A percentile compares a stretch with the other conserved stretches of the same genome.
Conservation (phyloP, 2,888 invertebrate species). For the Drosophila affinis region DNA sequence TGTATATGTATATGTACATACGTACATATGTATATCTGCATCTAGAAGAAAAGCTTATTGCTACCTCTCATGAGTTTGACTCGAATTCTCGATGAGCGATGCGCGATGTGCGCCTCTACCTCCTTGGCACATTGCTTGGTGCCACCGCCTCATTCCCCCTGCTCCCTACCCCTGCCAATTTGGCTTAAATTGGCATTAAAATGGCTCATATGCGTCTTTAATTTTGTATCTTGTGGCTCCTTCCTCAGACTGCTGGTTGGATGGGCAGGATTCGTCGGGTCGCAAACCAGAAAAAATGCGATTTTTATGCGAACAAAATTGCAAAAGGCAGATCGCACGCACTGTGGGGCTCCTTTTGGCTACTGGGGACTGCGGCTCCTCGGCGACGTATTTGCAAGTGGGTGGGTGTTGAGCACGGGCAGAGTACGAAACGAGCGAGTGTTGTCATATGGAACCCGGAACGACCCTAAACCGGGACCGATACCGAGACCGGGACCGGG, state of each 20-base stretch:
- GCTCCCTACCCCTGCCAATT: no score
- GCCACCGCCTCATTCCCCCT: no score
- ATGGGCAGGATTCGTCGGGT: neutral
- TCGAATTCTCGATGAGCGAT: no score
- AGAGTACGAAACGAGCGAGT: constrained; percentile 18
- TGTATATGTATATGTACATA: no score
- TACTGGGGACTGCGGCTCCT: constrained; percentile 1
- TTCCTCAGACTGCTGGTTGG: constrained; percentile 1
- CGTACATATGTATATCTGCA: no score
- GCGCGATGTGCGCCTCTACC: no score
- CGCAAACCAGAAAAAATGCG: constrained; percentile 54
- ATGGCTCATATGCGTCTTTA: constrained; percentile 16
- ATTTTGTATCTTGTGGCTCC: constrained; percentile 15
- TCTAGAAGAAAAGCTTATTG: no score
- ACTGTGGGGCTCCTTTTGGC: neutral
- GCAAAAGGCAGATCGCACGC: constrained; percentile 53
- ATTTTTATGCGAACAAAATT: constrained; percentile 66
- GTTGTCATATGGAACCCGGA: constrained; percentile 18
- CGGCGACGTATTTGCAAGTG: constrained; percentile 23
- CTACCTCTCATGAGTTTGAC: no score
- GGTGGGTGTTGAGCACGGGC: constrained; percentile 10
- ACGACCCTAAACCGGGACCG: constrained; percentile 7
- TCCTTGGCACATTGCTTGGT: no score
- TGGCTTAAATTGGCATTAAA: neutral
- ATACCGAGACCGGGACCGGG: constrained; percentile 9